phyloP scores from a whole-genome alignment of 2,888 invertebrate genomes.

The Cantharis rufa region DNA sequence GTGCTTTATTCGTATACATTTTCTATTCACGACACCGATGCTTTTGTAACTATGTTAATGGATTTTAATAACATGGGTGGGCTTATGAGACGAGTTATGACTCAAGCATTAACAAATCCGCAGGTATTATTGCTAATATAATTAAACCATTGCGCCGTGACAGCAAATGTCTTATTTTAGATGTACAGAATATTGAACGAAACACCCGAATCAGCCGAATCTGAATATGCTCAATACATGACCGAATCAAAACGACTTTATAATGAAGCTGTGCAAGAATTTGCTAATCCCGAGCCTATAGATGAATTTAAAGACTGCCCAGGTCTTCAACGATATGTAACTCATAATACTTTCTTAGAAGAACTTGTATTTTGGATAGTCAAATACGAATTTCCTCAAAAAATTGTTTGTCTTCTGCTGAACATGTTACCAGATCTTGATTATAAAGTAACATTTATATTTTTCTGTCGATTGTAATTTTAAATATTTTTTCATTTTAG shows the following conservation, averaged over 20 bases:
- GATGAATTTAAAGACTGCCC: slow-evolving; percentile 80
- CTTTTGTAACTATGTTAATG: slow-evolving; percentile 87
- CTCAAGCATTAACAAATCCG: slow-evolving; percentile 85
- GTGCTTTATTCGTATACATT: slow-evolving; percentile 64
- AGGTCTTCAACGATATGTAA: slow-evolving; percentile 76
- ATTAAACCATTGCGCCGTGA: neutral
- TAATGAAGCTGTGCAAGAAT: slow-evolving; percentile 77
- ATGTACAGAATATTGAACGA: slow-evolving; percentile 74
- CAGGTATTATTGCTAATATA: slow-evolving; percentile 60
- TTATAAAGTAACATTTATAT: slow-evolving; percentile 74
- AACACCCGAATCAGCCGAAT: slow-evolving; percentile 65
- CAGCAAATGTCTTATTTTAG: slow-evolving; percentile 53
- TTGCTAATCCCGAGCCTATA: slow-evolving; percentile 72
- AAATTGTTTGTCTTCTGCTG: slow-evolving; percentile 90
- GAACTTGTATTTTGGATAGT: slow-evolving; percentile 99
- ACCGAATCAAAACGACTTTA: slow-evolving; percentile 75
- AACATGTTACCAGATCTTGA: slow-evolving; percentile 94
- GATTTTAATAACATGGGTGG: slow-evolving; percentile 96
- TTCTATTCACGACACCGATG: slow-evolving; percentile 81
- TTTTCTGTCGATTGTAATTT: neutral
- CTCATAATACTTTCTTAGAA: slow-evolving; percentile 85
- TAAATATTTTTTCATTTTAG: slow-evolving; percentile 54
- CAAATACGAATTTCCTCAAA: slow-evolving; percentile 96
- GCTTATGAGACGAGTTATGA: slow-evolving; percentile 92
- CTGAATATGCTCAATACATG: slow-evolving; percentile 75